A percentile compares a stretch with the other conserved stretches of the same genome.
Evolutionary conservation across 2,797 vertebrate genomes (phyloP).

Genomic region (Catharus ustulatus): DNA sequence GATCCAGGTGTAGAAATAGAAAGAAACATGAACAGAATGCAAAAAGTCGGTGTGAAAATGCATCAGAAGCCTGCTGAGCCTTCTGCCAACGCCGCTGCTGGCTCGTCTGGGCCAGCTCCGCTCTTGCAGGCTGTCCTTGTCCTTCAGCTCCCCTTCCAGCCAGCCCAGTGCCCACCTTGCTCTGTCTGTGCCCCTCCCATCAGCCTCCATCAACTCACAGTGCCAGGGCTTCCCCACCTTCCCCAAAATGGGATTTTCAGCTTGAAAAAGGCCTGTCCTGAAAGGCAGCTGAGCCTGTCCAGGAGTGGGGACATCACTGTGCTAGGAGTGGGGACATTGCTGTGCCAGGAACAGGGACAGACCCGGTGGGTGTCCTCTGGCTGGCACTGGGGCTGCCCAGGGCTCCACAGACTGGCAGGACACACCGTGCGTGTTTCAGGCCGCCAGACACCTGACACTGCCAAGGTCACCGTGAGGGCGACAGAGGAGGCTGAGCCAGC

Average conservation of each 20-base stretch:
- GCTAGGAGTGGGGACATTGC: neutral
- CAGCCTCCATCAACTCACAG: fast-evolving
- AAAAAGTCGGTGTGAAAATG: neutral
- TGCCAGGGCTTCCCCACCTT: neutral
- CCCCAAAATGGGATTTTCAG: neutral
- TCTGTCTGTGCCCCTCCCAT: neutral
- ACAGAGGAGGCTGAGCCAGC: neutral
- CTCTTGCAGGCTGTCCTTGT: neutral
- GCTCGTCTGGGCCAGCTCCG: neutral
- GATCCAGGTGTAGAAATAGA: constrained; percentile 51
- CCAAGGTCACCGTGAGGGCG: fast-evolving
- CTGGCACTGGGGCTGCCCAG: neutral
- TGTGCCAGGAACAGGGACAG: neutral
- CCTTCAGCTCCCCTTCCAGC: neutral
- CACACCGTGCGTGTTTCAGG: fast-evolving
- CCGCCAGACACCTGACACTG: fast-evolving
- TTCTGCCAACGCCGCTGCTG: neutral
- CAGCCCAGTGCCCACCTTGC: neutral
- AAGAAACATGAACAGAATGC: constrained; percentile 20
- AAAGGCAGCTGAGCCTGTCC: neutral
- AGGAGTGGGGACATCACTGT: fast-evolving
- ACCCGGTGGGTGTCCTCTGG: neutral
- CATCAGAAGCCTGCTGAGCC: neutral
- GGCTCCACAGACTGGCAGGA: neutral
- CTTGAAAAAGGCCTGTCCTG: fast-evolving